These are phyloP conservation scores for Panagrolaimus sp. DNA, from an alignment of 1,140 invertebrate genomes.

Conservation along the genomic window DNA sequence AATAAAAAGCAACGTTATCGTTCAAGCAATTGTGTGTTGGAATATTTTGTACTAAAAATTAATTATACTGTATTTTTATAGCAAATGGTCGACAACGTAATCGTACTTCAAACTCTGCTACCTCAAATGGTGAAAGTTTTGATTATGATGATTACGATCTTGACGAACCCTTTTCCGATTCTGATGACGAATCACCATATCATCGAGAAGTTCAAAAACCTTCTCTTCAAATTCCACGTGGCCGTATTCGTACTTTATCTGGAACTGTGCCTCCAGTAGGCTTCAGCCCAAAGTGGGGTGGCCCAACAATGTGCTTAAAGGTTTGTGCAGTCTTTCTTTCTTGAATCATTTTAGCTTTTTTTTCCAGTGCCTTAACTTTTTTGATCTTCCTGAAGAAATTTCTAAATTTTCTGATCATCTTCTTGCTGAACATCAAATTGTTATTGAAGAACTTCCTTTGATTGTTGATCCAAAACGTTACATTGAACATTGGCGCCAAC, in stretches of 20 bases:
- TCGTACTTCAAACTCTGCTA: conserved; percentile 39
- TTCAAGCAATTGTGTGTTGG: not conserved
- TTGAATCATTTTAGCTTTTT: too few species aligned
- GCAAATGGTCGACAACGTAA: conserved; percentile 31
- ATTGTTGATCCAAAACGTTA: conserved; percentile 58
- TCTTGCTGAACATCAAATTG: conserved; percentile 45
- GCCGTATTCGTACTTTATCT: conserved; percentile 56
- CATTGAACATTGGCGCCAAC: conserved; percentile 58
- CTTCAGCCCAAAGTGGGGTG: conserved; percentile 58
- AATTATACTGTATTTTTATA: conserved; percentile 25
- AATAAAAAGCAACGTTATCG: conserved; percentile 4
- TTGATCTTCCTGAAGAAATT: conserved; percentile 54
- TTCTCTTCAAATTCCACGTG: conserved; percentile 50
- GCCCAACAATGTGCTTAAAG: conserved; percentile 57
- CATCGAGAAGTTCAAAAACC: conserved; percentile 48
- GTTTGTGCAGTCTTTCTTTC: too few species aligned
- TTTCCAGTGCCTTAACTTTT: conserved; percentile 50
- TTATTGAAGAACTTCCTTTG: conserved; percentile 56
- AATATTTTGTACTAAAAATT: not conserved
- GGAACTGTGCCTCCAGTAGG: conserved; percentile 57
- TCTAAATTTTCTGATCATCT: conserved; percentile 46
- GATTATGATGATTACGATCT: conserved; percentile 53
- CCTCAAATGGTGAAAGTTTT: conserved; percentile 54
- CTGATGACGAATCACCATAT: conserved; percentile 48
- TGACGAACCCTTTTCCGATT: conserved; percentile 58